Evolutionary conservation across 2,113 vertebrate species (phyloP).

Genomic region (Benitochromis conjunctus): DNA sequence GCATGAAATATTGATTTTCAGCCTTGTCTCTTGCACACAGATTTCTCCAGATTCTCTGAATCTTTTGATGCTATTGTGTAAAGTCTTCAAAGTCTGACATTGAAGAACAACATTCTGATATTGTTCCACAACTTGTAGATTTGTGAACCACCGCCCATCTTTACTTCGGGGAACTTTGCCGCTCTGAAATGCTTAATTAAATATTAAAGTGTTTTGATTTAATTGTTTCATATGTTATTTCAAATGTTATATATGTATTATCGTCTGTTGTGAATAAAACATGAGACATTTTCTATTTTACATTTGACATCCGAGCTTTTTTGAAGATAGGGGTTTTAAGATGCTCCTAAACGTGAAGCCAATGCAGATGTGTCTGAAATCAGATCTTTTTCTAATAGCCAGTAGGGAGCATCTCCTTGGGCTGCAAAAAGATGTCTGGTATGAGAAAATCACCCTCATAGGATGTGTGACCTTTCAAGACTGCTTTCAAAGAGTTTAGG

Average conservation of each 20-base stretch:
- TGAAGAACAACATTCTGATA: not conserved
- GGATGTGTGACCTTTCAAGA: not conserved
- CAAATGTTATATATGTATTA: not conserved
- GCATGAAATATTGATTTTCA: too few relatives aligned
- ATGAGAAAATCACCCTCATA: not conserved
- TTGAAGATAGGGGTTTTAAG: not conserved
- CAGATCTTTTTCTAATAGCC: not conserved
- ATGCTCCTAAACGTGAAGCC: not conserved
- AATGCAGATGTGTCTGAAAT: not conserved
- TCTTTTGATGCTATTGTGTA: not conserved
- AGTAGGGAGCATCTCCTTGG: not conserved
- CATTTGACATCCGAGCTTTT: accelerated
- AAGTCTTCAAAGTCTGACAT: not conserved
- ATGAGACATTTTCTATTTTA: not conserved
- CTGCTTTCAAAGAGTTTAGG: not conserved
- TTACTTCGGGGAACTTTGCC: not conserved
- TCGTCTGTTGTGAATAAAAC: not conserved
- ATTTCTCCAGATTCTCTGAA: not conserved
- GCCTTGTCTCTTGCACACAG: too few relatives aligned
- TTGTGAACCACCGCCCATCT: not conserved
- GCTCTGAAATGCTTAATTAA: not conserved
- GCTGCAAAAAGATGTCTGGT: not conserved
- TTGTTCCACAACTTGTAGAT: not conserved
- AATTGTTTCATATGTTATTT: not conserved
- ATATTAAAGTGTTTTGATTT: not conserved